Evolutionary conservation across 2,888 invertebrate genomes (phyloP), one percentile per base, ranked within the genome.

Genomic region (Ctenicera cuprea): DNA sequence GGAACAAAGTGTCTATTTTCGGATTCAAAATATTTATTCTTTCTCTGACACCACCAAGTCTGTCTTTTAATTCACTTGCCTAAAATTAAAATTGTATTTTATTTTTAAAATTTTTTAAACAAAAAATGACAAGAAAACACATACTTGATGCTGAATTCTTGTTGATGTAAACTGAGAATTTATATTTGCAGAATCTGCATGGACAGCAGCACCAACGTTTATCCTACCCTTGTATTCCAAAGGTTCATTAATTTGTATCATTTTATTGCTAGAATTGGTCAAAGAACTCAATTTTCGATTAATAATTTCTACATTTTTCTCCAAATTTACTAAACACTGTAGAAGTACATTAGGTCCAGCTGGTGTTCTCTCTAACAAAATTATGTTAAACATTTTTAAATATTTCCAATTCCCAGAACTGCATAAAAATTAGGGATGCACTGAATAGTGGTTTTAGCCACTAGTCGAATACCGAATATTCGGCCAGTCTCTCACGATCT

Each of bases 301-400:
- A 11, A 18, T 59, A n/a, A n/a, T 38, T 9, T 67, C 7, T 3
- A 67, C 1, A 37, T n/a, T 18, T 33, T 67, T 26, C 14, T 57
- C 78, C 76, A 83, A 76, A 75, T 75, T 77, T 70, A 74, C 68
- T 73, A 82, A 81, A 74, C 82, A 83, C 48, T 76, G 72, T 30
- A 67, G 61, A 8, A 83, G 73, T 59, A 68, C 57, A 41, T 78
- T 73, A 38, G 73, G 69, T 65, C 78, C 72, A 71, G 3, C n/a
- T 14, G 43, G 30, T 18, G n/a, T n/a, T 2, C 18, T 54, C 11
- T 65, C 65, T 71, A n/a, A 16, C 54, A 43, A 33, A 45, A 20
- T 26, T 64, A 3, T n/a, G 3, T 8, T 14, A 20, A 8, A n/a
- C 1, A 1, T 41, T 0, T 1, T 11, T 20, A 9, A 9, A 26